phyloP scores from a whole-genome alignment of 1,140 invertebrate species.

The Drosophila athabasca region DNA sequence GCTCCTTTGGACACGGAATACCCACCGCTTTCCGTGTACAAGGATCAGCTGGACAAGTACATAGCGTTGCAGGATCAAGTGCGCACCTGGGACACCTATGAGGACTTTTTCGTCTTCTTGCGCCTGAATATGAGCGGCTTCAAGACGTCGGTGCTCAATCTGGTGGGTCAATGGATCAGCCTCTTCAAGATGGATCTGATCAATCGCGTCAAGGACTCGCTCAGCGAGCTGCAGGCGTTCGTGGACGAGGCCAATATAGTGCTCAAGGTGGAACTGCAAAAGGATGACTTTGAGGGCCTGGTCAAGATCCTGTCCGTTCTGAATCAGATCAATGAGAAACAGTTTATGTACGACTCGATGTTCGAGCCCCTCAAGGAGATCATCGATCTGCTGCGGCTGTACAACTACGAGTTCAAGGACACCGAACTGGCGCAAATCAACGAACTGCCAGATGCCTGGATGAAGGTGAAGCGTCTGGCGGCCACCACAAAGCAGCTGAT shows the following conservation, averaged over 20 bases:
- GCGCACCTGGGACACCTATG: constrained; percentile 52
- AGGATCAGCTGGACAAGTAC: constrained; percentile 72
- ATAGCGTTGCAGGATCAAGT: constrained; percentile 63
- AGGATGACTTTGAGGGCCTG: constrained; percentile 88
- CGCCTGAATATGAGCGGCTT: constrained; percentile 88
- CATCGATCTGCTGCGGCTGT: constrained; percentile 89
- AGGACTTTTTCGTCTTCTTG: constrained; percentile 87
- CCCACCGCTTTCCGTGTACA: constrained; percentile 61
- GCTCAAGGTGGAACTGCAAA: constrained; percentile 85
- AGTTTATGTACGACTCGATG: constrained; percentile 87
- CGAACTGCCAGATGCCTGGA: constrained; percentile 95
- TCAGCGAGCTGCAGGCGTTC: constrained; percentile 86
- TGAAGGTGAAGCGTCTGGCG: constrained; percentile 92
- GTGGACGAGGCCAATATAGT: constrained; percentile 85
- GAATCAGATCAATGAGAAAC: constrained; percentile 86
- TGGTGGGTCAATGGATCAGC: constrained; percentile 88
- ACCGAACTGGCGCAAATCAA: constrained; percentile 86
- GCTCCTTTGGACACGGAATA: constrained; percentile 51
- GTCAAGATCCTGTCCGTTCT: constrained; percentile 85
- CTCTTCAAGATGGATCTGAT: constrained; percentile 89
- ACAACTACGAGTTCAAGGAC: constrained; percentile 90
- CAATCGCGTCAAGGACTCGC: constrained; percentile 86
- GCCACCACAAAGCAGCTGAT: constrained; percentile 94
- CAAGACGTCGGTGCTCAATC: constrained; percentile 88
- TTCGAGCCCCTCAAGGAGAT: constrained; percentile 92